Evolutionary conservation across 1,140 invertebrate genomes (phyloP).

Genomic region (Muscidifurax raptorellus): DNA sequence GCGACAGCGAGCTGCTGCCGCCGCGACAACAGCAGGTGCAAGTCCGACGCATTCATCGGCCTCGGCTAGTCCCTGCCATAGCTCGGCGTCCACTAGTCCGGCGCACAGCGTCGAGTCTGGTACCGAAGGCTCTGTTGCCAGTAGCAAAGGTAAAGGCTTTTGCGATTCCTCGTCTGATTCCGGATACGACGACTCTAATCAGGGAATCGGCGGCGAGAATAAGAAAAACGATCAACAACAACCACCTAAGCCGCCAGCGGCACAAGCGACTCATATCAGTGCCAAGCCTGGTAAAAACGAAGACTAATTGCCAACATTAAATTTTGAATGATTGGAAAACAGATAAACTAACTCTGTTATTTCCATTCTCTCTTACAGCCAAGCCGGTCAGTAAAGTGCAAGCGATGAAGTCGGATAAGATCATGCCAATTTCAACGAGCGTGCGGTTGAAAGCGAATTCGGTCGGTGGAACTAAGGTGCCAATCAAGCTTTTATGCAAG

Average conservation of each 20-base stretch:
- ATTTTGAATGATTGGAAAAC: background rate
- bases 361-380: constrained; percentile 43
- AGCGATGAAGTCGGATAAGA: constrained; percentile 52
- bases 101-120: constrained; percentile 68
- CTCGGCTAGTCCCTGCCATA: constrained; percentile 67
- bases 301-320: background rate
- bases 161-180: constrained; percentile 80
- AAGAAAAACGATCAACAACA: constrained; percentile 58
- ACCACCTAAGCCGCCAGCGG: background rate
- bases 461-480: constrained; percentile 52
- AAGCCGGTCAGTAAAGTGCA: constrained; percentile 61
- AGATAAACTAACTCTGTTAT: background rate
- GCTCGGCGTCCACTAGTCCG: constrained; percentile 70
- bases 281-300: constrained; percentile 27
- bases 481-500: constrained; percentile 67
- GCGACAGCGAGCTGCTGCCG: constrained; percentile 48
- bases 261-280: constrained; percentile 1
- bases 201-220: constrained; percentile 66
- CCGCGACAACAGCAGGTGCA: constrained; percentile 51
- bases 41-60: constrained; percentile 69
- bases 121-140: constrained; percentile 60
- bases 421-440: constrained; percentile 61
- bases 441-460: constrained; percentile 62
- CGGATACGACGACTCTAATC: constrained; percentile 80
- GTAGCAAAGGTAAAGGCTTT: constrained; percentile 70